phyloP scores from a whole-genome alignment of 2,888 invertebrate species.

The Stictocephala bisonia region DNA sequence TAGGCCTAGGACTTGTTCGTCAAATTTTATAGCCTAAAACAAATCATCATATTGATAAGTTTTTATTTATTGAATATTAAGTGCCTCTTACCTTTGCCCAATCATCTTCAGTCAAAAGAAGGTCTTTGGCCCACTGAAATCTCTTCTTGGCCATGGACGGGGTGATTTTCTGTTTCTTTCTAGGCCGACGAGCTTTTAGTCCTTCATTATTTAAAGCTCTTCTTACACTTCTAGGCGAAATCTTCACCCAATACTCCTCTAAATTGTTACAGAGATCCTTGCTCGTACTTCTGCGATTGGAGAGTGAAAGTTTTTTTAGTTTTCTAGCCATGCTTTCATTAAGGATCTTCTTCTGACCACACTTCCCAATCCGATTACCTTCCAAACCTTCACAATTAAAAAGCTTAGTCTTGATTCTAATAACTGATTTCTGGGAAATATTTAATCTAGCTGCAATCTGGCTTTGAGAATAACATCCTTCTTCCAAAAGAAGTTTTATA shows the following conservation, averaged over 20 bases:
- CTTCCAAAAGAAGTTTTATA: slow-evolving; percentile 31
- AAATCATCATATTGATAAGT: not conserved
- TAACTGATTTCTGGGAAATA: slow-evolving; percentile 44
- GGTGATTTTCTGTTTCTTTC: slow-evolving; percentile 43
- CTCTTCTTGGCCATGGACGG: slow-evolving; percentile 45
- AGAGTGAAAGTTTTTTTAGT: slow-evolving; percentile 29
- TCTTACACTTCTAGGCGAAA: slow-evolving; percentile 32
- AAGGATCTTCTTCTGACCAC: slow-evolving; percentile 43
- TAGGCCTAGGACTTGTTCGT: slow-evolving; percentile 16
- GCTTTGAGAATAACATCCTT: slow-evolving; percentile 39
- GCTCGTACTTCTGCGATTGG: not conserved
- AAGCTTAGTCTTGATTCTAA: slow-evolving; percentile 35
- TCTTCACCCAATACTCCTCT: slow-evolving; percentile 32
- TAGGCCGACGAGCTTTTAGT: slow-evolving; percentile 32
- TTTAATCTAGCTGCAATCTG: slow-evolving; percentile 33
- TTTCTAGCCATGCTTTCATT: slow-evolving; percentile 41
- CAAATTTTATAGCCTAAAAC: not conserved
- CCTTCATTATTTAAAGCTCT: slow-evolving; percentile 34
- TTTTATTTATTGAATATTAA: not conserved
- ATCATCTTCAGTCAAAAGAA: not conserved
- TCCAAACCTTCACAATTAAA: not conserved
- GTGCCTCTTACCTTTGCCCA: slow-evolving; percentile 2
- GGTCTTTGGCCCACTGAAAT: slow-evolving; percentile 33
- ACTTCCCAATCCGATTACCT: slow-evolving; percentile 37
- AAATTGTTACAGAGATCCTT: not conserved